Percentiles rank a stretch among this genome's conserved stretches.
Evolutionary conservation across 2,113 vertebrate species (phyloP).

Genomic region (Burhinus bistriatus): DNA sequence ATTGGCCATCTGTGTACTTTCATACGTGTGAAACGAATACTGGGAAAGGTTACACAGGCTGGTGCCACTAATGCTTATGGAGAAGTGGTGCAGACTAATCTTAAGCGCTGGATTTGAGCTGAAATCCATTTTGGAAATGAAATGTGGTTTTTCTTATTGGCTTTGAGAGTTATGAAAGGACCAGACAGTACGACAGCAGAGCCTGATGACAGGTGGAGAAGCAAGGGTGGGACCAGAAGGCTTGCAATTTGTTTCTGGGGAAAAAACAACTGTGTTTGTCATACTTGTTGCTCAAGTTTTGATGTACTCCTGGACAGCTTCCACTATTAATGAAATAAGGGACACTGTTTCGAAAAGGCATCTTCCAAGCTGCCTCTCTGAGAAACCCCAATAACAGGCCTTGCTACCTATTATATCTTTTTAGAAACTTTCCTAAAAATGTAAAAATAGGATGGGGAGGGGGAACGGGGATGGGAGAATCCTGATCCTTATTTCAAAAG

Average conservation of each 20-base stretch:
- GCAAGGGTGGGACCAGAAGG: background rate
- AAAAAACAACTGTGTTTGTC: background rate
- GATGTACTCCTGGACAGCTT: background rate
- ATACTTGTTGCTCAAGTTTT: background rate
- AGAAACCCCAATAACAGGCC: background rate
- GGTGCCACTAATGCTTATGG: background rate
- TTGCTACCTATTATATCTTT: background rate
- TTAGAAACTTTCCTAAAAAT: background rate
- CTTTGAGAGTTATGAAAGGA: conserved; percentile 6
- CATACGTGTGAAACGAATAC: background rate
- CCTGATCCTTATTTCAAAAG: background rate
- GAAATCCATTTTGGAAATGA: background rate
- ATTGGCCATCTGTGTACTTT: conserved; percentile 66
- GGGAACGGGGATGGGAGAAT: background rate
- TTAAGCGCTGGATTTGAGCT: background rate
- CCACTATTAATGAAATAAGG: background rate
- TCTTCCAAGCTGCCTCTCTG: background rate
- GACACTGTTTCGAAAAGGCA: background rate
- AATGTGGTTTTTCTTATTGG: background rate
- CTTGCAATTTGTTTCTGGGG: background rate
- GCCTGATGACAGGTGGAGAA: background rate
- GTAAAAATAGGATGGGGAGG: background rate
- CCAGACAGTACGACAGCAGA: background rate
- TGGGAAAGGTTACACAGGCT: conserved; percentile 20
- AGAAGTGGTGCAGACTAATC: background rate